phyloP scores from a whole-genome alignment of 2,113 vertebrate genomes.

The Willisornis vidua region DNA sequence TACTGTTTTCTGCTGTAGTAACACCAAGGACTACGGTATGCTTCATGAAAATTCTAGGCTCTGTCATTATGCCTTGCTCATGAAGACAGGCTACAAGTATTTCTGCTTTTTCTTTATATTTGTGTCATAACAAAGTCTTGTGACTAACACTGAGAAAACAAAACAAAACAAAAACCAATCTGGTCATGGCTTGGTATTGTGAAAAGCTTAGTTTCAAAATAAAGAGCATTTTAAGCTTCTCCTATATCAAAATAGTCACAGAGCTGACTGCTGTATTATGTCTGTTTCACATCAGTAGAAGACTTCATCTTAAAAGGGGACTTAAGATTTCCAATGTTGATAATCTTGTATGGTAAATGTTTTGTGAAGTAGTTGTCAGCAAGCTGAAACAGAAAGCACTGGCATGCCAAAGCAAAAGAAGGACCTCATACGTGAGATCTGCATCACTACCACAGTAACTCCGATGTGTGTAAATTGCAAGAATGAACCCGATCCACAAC shows the following conservation, averaged over 20 bases:
- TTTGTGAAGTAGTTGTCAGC: neutral
- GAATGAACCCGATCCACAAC: neutral
- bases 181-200: accelerated
- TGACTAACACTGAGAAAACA: neutral
- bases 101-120: neutral
- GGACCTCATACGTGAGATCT: neutral
- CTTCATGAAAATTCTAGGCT: neutral
- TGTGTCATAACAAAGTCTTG: neutral
- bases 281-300: neutral
- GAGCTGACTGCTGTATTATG: neutral
- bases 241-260: neutral
- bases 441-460: neutral
- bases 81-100: neutral
- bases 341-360: neutral
- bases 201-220: conserved; percentile 1
- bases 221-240: neutral
- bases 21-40: neutral
- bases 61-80: neutral
- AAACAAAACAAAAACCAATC: neutral
- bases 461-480: neutral
- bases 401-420: neutral
- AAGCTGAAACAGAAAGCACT: neutral
- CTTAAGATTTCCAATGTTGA: neutral
- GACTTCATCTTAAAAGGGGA: neutral
- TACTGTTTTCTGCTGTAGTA: neutral